Evolutionary conservation across 2,888 invertebrate species (phyloP).

Genomic region (Hedychridium roseum): DNA sequence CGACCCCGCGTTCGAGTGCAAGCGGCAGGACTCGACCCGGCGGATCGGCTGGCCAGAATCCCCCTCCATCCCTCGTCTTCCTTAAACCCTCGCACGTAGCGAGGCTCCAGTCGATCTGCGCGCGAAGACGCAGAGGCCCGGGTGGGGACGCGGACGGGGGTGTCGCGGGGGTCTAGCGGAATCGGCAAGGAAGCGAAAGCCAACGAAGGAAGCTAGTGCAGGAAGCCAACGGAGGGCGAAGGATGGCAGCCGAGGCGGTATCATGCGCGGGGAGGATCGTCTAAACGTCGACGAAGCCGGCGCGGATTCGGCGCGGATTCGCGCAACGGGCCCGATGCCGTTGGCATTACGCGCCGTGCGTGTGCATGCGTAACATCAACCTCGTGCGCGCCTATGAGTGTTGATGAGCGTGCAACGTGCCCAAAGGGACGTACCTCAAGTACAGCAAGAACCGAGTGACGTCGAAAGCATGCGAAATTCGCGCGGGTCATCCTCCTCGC

Average conservation of each 20-base stretch:
- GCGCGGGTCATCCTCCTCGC: too few species aligned
- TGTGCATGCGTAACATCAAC: conserved; percentile 27
- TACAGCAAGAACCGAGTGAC: conserved; percentile 23
- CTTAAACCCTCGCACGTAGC: too few species aligned
- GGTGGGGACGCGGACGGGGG: conserved; percentile 14
- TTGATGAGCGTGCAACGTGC: conserved; percentile 29
- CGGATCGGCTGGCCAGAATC: too few species aligned
- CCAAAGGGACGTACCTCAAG: conserved; percentile 5
- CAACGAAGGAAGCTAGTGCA: too few species aligned
- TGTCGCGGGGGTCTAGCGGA: conserved; percentile 18
- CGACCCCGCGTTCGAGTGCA: too few species aligned
- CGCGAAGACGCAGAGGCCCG: conserved; percentile 7
- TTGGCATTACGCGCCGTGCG: conserved; percentile 10
- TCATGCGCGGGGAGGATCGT: conserved; percentile 22
- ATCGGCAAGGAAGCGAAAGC: too few species aligned
- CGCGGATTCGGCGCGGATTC: conserved; percentile 18
- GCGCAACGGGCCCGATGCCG: neutral
- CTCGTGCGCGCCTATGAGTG: conserved; percentile 34
- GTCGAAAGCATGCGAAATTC: conserved; percentile 54
- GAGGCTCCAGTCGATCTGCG: conserved; percentile 19
- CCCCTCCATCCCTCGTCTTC: too few species aligned
- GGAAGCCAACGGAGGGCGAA: too few species aligned
- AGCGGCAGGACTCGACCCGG: too few species aligned
- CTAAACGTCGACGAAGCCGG: conserved; percentile 17
- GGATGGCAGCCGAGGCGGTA: conserved; percentile 24